Conservation (phyloP, 2,797 vertebrate species). For the Poeciliopsis gracilis region DNA sequence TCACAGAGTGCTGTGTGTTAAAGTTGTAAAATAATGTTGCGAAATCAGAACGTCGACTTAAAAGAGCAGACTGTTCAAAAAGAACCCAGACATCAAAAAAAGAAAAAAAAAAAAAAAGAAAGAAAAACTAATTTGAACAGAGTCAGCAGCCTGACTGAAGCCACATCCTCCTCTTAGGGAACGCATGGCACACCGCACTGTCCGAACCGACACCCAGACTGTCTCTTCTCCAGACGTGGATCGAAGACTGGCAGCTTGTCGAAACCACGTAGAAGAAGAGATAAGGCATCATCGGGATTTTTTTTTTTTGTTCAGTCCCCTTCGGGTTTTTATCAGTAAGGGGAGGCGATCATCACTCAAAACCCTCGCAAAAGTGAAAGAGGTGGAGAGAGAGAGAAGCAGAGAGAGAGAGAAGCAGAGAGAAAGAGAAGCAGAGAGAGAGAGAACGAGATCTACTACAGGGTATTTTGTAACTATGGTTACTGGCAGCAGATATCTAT, state of each 20-base stretch:
- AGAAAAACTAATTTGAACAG: neutral
- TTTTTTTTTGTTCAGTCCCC: neutral
- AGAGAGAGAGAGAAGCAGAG: slow-evolving; percentile 21
- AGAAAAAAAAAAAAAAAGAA: too few relatives aligned
- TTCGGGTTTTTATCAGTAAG: slow-evolving; percentile 4
- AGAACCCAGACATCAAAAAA: neutral
- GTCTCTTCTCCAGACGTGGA: slow-evolving; percentile 6
- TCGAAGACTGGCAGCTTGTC: neutral
- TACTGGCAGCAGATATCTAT: slow-evolving; percentile 53
- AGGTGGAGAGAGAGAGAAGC: neutral
- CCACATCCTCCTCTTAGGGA: slow-evolving; percentile 54
- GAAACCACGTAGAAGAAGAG: neutral
- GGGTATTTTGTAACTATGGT: slow-evolving; percentile 78
- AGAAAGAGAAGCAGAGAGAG: neutral
- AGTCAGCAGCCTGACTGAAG: slow-evolving; percentile 7
- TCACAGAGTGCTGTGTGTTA: neutral
- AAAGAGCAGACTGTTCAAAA: too few relatives aligned
- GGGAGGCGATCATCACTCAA: neutral
- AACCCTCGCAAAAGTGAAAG: slow-evolving; percentile 19
- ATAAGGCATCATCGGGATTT: neutral
- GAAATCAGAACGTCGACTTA: neutral
- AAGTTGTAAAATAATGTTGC: neutral
- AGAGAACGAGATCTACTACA: slow-evolving; percentile 36
- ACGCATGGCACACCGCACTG: slow-evolving; percentile 4
- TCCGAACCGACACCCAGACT: slow-evolving; percentile 2